phyloP scores from a whole-genome alignment of 2,113 vertebrate species.

The Phyllostomus hastatus region DNA sequence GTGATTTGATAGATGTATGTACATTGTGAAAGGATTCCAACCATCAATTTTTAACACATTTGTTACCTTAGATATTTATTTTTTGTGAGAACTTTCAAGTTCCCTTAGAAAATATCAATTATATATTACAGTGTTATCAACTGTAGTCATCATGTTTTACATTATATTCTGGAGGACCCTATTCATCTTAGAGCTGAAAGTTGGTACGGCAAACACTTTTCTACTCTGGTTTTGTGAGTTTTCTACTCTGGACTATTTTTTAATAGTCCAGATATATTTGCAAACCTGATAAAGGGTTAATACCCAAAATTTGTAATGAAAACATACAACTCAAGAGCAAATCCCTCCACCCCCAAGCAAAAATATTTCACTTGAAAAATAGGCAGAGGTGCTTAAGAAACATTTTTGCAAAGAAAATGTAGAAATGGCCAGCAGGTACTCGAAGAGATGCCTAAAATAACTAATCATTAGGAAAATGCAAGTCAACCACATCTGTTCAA shows the following conservation, averaged over 20 bases:
- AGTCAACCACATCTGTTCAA: not conserved
- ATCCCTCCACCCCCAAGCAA: not conserved
- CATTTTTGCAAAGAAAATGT: not conserved
- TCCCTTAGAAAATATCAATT: not conserved
- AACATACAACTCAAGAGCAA: too few relatives aligned
- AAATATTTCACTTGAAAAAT: not conserved
- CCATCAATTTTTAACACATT: not conserved
- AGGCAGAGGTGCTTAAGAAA: not conserved
- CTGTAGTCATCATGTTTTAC: not conserved
- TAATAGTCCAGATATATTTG: not conserved
- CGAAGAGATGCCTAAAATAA: too few relatives aligned
- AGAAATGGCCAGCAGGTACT: too few relatives aligned
- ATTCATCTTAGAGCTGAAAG: not conserved
- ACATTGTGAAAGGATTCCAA: not conserved
- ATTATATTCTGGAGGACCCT: not conserved
- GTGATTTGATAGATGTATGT: too few relatives aligned
- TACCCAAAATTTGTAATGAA: not conserved
- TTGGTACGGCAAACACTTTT: not conserved
- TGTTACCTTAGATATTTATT: not conserved
- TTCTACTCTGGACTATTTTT: not conserved
- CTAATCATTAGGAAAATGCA: too few relatives aligned
- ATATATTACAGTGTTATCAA: not conserved
- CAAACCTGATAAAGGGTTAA: not conserved
- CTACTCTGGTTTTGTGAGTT: not conserved
- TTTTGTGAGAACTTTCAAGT: not conserved